These are phyloP conservation scores for Leptinotarsa defecta DNA, from an alignment of 1,140 invertebrate genomes.

Conservation along the genomic window DNA sequence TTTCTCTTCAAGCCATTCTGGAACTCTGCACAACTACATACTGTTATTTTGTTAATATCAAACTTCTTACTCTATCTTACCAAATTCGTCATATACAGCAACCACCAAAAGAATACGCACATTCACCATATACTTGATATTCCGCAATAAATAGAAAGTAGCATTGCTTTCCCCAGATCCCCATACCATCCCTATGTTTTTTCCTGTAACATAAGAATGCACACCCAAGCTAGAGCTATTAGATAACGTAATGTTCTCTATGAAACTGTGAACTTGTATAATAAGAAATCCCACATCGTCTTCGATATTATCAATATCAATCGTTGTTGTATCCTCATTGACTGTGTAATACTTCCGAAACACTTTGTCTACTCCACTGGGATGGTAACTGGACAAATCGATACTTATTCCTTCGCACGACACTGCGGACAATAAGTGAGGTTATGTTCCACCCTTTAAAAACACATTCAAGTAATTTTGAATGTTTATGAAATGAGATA, in stretches of 20 bases:
- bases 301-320: conserved; percentile 60
- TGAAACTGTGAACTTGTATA: conserved; percentile 69
- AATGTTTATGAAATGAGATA: no score
- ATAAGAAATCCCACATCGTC: conserved; percentile 63
- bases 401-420: conserved; percentile 14
- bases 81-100: conserved; percentile 60
- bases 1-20: no score
- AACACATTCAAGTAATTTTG: no score
- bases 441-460: conserved; percentile 13
- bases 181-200: conserved; percentile 68
- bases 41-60: no score
- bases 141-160: conserved; percentile 46
- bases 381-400: conserved; percentile 33
- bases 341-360: conserved; percentile 24
- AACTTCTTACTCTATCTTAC: conserved; percentile 54
- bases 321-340: conserved; percentile 35
- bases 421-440: conserved; percentile 23
- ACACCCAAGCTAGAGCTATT: conserved; percentile 51
- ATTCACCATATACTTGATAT: conserved; percentile 52
- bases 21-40: no score
- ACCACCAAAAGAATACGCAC: conserved; percentile 57
- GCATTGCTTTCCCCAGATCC: conserved; percentile 34
- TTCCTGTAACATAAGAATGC: conserved; percentile 57
- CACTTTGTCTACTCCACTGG: conserved; percentile 7
- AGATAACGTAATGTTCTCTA: conserved; percentile 65